Percentiles rank a stretch among this genome's conserved stretches.
These are phyloP conservation scores for Polydrusus tereticollis DNA, from an alignment of 2,888 invertebrate genomes.

Conservation along the genomic window DNA sequence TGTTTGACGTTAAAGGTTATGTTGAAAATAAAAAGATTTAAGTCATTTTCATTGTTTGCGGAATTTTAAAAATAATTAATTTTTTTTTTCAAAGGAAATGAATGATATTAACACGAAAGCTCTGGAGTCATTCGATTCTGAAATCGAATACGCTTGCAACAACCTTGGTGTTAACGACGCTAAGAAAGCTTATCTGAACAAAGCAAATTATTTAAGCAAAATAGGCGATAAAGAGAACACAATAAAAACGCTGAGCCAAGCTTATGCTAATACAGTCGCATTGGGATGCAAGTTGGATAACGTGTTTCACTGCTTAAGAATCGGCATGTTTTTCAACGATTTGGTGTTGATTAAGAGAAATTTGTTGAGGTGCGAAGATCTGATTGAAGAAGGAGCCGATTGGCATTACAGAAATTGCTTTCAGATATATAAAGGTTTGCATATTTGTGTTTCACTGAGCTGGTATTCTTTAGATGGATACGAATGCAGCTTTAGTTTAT, in stretches of 20 bases:
- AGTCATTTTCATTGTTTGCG: too few species aligned
- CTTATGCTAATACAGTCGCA: constrained; percentile 63
- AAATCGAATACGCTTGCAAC: constrained; percentile 54
- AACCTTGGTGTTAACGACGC: constrained; percentile 54
- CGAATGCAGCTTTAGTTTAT: too few species aligned
- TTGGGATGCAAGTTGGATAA: constrained; percentile 65
- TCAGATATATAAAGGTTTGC: constrained; percentile 74
- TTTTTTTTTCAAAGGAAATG: constrained; percentile 53
- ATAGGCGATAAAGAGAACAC: constrained; percentile 65
- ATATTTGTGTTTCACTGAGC: too few species aligned
- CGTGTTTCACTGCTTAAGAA: constrained; percentile 64
- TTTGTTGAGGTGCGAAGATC: constrained; percentile 61
- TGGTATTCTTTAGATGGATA: too few species aligned
- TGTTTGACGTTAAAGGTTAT: too few species aligned
- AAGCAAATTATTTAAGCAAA: constrained; percentile 64
- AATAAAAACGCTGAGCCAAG: constrained; percentile 57
- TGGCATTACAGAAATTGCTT: constrained; percentile 82
- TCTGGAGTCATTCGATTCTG: constrained; percentile 56
- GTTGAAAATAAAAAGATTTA: too few species aligned
- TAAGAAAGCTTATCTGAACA: constrained; percentile 60
- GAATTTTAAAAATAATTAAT: too few species aligned
- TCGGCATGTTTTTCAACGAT: constrained; percentile 61
- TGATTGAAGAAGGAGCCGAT: constrained; percentile 70
- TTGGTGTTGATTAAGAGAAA: constrained; percentile 57
- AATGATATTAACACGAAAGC: constrained; percentile 54